Percentiles rank a stretch among this genome's conserved stretches.
phyloP scores from a whole-genome alignment of 2,888 invertebrate species.

The Lymantria dispar region DNA sequence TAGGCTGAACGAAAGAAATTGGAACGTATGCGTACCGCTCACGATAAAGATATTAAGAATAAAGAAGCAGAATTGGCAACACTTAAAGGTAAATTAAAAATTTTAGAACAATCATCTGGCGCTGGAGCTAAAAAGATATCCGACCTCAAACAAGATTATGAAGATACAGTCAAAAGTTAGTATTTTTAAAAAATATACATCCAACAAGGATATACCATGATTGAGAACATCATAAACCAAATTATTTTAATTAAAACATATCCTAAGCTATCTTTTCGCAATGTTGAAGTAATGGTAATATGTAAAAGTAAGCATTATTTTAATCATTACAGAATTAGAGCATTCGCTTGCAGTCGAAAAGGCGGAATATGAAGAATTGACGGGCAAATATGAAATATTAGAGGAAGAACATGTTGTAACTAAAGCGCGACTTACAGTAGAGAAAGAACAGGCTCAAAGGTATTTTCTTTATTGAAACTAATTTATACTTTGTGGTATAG shows the following conservation, averaged over 20 bases:
- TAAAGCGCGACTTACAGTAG: conserved; percentile 90
- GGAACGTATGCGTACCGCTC: conserved; percentile 85
- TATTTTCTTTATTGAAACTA: conserved; percentile 38
- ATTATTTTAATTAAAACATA: neutral
- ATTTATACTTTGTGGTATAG: neutral
- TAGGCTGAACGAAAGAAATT: conserved; percentile 86
- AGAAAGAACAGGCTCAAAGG: conserved; percentile 91
- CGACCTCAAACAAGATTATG: conserved; percentile 86
- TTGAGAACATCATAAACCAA: neutral
- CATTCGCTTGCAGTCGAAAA: conserved; percentile 85
- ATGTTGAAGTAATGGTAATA: no score
- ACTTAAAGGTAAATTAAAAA: conserved; percentile 87
- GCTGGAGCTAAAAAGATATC: conserved; percentile 84
- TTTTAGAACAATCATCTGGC: conserved; percentile 84
- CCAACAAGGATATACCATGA: neutral
- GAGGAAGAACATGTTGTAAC: conserved; percentile 93
- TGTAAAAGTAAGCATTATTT: neutral
- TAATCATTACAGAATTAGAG: conserved; percentile 83
- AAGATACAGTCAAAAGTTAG: conserved; percentile 87
- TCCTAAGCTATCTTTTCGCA: no score
- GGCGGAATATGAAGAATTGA: conserved; percentile 90
- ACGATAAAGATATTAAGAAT: conserved; percentile 89
- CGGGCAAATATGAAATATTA: conserved; percentile 90
- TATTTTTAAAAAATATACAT: conserved; percentile 20
- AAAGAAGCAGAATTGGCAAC: conserved; percentile 90